Evolutionary conservation across 2,797 vertebrate species (phyloP).

Genomic region (Gallirallus australis): DNA sequence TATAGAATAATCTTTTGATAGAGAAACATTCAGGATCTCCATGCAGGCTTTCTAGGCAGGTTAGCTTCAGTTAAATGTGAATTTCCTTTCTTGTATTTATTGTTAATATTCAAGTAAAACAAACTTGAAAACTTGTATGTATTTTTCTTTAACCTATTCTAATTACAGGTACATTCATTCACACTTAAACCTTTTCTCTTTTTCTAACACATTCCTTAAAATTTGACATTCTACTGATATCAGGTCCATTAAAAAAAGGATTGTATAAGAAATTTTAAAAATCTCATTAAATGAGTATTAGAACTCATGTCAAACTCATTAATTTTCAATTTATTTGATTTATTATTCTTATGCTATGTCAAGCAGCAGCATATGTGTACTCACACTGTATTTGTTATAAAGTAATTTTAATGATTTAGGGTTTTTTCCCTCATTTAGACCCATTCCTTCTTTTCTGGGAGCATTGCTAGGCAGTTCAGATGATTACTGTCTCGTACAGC

Average conservation of each 20-base stretch:
- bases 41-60: not conserved
- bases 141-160: not conserved
- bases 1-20: not conserved
- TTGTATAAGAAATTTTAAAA: not conserved
- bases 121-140: not conserved
- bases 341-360: not conserved
- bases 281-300: not conserved
- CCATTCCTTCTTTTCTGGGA: not conserved
- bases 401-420: not conserved
- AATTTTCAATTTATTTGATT: not conserved
- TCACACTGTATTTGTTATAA: not conserved
- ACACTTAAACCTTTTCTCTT: not conserved
- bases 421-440: not conserved
- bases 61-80: not conserved
- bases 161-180: not conserved
- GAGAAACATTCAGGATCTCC: not conserved
- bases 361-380: not conserved
- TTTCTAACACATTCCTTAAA: not conserved
- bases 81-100: not conserved
- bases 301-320: not conserved
- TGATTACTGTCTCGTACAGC: not conserved
- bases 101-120: not conserved
- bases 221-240: not conserved
- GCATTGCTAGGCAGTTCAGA: not conserved
- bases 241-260: not conserved